Evolutionary conservation across 1,140 invertebrate species (phyloP).

Genomic region (Lordiphosa mommai): DNA sequence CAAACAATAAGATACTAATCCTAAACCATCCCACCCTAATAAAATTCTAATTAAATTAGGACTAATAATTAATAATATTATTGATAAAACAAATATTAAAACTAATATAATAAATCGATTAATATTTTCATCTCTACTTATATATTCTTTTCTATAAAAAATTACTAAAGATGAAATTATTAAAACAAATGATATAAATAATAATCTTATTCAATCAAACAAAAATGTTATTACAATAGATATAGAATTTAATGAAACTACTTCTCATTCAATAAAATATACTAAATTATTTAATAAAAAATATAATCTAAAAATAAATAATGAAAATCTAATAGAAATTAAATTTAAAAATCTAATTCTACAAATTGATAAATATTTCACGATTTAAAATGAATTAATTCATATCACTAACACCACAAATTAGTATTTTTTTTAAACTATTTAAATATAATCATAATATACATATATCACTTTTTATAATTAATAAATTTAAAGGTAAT

Average conservation of each 20-base stretch:
- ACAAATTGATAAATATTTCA: constrained; percentile 79
- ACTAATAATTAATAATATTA: constrained; percentile 85
- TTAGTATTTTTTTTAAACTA: constrained; percentile 84
- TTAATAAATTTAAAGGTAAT: constrained; percentile 82
- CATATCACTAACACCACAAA: constrained; percentile 83
- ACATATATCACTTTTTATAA: constrained; percentile 81
- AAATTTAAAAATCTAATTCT: constrained; percentile 70
- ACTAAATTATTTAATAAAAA: constrained; percentile 4
- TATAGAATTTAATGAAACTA: constrained; percentile 9
- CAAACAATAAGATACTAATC: constrained; percentile 85
- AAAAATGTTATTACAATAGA: constrained; percentile 81
- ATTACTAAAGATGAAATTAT: constrained; percentile 82
- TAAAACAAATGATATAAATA: constrained; percentile 82
- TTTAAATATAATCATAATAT: constrained; percentile 82
- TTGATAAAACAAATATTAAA: constrained; percentile 84
- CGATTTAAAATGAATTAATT: constrained; percentile 79
- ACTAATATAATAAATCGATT: constrained; percentile 83
- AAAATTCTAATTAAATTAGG: constrained; percentile 85
- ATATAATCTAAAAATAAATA: constrained; percentile 40
- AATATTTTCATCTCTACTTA: constrained; percentile 74
- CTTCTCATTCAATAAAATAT: constrained; percentile 2
- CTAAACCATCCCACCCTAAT: constrained; percentile 86
- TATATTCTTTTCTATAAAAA: constrained; percentile 82
- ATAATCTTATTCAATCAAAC: constrained; percentile 83
- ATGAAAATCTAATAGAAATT: constrained; percentile 63